Evolutionary conservation across 2,797 vertebrate species (phyloP).

Genomic region (Oreochromis mossambicus): DNA sequence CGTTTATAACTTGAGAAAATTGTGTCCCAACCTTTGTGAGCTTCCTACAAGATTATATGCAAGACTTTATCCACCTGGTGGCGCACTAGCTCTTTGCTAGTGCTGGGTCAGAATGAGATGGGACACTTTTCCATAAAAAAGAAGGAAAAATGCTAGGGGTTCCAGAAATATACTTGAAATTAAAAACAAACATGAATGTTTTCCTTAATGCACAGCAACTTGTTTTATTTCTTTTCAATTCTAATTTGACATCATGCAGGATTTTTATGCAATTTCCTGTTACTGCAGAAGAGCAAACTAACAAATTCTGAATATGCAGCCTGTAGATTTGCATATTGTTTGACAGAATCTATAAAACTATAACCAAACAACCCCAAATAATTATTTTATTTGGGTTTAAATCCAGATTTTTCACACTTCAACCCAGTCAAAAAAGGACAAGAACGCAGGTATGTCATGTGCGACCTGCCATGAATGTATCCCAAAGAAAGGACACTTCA

Average conservation of each 20-base stretch:
- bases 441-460: not conserved
- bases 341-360: not conserved
- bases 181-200: not conserved
- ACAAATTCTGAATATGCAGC: not conserved
- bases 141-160: not conserved
- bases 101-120: not conserved
- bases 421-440: not conserved
- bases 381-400: not conserved
- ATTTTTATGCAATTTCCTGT: rapidly evolving
- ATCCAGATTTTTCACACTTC: not conserved
- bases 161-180: not conserved
- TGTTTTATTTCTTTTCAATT: not conserved
- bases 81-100: conserved; percentile 8
- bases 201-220: not conserved
- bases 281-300: not conserved
- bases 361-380: not conserved
- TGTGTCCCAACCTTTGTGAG: not conserved
- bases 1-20: not conserved
- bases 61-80: conserved; percentile 46
- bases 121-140: not conserved
- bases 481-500: not conserved
- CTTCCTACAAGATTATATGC: not conserved
- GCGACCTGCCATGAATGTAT: not conserved
- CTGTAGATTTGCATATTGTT: not conserved
- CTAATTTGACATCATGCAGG: not conserved